Base-by-base conservation (phyloP, 1,140 invertebrate genomes). In the Mycetomoellerius zeteki region DNA sequence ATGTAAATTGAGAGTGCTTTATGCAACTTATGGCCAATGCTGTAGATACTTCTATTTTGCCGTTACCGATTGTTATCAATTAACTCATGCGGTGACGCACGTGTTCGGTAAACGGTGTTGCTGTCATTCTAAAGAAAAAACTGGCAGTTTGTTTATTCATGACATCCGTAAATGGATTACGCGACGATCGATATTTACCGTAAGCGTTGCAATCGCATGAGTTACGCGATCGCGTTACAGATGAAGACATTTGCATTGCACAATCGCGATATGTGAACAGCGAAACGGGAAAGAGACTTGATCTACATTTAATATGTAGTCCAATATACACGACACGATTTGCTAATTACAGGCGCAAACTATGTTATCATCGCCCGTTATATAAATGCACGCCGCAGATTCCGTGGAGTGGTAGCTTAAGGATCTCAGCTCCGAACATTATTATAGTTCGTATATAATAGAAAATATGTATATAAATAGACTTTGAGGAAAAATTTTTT, bases 241-340 rank as follows among this genome's bases (percentile, higher is more conserved):
- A 73, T 84, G 80, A 75, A 84, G 69, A 73, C 12, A 73, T 84
- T 73, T 75, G 69, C 69, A 73, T 84, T 62, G 67, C 80, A 84
- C 80, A 84, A 84, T 84, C 80, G 6, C 69, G 54, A 47, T 47
- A 60, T 4, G 37, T 21, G 12, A 2, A 16, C 24, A 10, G 37
- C 58, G n/a, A 81, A 81, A 81, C 30, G 52, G n/a, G 56, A 73
- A 78, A 78, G 14, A 54, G 37, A 50, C 27, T 47, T 27, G 69
- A 33, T 84, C 54, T 84, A 84, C 54, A 62, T 84, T 73, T 50
- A 73, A 84, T 62, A 43, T 7, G 10, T 43, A 60, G 27, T 21
- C 43, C 24, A 21, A 58, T 72, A 37, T 30, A 30, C 6, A 37
- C 47, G 33, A 56, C 19, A 30, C 19, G 24, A 21, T 33, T 43